Conservation (phyloP, 2,113 vertebrate genomes). For the Bombycilla garrulus region DNA sequence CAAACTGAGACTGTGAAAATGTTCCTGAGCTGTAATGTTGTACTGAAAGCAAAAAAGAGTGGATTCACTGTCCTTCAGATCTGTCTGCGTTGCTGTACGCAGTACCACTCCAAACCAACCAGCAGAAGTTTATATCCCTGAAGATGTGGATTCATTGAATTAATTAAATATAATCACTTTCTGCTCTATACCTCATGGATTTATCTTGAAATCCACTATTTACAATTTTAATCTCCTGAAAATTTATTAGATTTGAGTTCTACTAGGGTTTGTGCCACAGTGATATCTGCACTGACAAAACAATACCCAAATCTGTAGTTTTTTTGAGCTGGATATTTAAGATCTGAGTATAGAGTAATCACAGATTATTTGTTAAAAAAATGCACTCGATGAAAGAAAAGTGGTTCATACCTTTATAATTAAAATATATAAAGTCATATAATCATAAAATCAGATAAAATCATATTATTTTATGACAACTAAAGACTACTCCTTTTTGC, state of each 20-base stretch:
- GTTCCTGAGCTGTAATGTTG: not conserved
- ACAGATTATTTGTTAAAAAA: not conserved
- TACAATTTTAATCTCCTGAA: not conserved
- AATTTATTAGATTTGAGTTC: not conserved
- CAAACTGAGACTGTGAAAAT: not conserved
- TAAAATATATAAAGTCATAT: too few relatives aligned
- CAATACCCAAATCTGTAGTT: not conserved
- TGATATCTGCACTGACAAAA: not conserved
- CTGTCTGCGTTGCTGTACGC: not conserved
- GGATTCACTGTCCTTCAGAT: not conserved
- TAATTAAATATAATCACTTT: not conserved
- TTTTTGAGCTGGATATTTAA: not conserved
- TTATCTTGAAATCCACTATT: not conserved
- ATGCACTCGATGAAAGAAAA: not conserved
- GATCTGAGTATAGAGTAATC: not conserved
- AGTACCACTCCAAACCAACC: not conserved
- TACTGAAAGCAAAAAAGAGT: not conserved
- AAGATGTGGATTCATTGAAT: not conserved
- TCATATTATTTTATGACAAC: not conserved
- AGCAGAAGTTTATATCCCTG: not conserved
- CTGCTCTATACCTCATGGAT: not conserved
- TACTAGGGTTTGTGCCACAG: not conserved
- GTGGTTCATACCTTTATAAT: not conserved
- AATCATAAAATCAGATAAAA: too few relatives aligned
- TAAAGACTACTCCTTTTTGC: not conserved